Evolutionary conservation across 2,888 invertebrate genomes (phyloP).

Genomic region (Mimachlamys varia): DNA sequence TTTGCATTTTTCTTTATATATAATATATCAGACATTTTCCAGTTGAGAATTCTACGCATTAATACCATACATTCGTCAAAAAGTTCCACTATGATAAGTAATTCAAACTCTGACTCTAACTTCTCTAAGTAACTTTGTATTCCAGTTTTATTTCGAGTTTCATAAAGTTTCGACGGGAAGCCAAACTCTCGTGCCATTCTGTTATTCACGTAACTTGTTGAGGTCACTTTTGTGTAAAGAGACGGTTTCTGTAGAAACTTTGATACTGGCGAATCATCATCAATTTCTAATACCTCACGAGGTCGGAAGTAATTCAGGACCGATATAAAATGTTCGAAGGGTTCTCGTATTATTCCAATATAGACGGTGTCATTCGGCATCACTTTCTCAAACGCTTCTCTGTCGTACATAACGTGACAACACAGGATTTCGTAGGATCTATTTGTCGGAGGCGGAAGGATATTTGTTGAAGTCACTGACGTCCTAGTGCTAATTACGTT

Average conservation of each 20-base stretch:
- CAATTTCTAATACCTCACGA: slow-evolving; percentile 53
- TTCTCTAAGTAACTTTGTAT: slow-evolving; percentile 57
- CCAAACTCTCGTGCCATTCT: slow-evolving; percentile 62
- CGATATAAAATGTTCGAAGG: slow-evolving; percentile 59
- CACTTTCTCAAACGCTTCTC: slow-evolving; percentile 51
- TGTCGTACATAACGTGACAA: slow-evolving; percentile 60
- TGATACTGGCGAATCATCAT: slow-evolving; percentile 50
- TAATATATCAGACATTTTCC: slow-evolving; percentile 62
- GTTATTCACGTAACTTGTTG: slow-evolving; percentile 52
- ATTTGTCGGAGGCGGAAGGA: slow-evolving; percentile 52
- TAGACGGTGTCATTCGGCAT: slow-evolving; percentile 58
- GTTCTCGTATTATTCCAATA: slow-evolving; percentile 61
- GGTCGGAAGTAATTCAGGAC: slow-evolving; percentile 61
- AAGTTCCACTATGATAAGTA: slow-evolving; percentile 65
- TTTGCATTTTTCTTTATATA: slow-evolving; percentile 45
- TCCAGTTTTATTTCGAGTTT: slow-evolving; percentile 47
- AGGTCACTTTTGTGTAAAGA: neutral
- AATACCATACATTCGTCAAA: slow-evolving; percentile 68
- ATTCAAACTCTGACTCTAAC: slow-evolving; percentile 60
- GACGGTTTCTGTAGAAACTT: slow-evolving; percentile 57
- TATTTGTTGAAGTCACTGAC: slow-evolving; percentile 48
- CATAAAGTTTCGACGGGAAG: slow-evolving; percentile 54
- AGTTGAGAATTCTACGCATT: slow-evolving; percentile 61
- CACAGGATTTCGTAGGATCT: slow-evolving; percentile 60
- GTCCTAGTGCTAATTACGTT: slow-evolving; percentile 55